Base-by-base conservation (phyloP, 37 sponge, comb jelly and placozoan genomes). In the Cladorhizidae sp. region DNA sequence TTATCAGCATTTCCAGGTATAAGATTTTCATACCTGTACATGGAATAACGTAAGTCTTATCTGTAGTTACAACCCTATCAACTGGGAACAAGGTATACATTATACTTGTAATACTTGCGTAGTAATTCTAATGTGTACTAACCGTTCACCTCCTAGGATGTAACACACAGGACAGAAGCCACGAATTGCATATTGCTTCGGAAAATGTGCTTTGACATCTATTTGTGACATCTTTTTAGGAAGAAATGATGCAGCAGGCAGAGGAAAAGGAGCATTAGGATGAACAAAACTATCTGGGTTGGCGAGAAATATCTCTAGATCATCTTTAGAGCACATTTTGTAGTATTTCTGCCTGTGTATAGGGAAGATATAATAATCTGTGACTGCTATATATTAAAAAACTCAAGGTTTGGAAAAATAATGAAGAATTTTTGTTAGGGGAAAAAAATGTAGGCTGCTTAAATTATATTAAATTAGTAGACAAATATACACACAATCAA, bases 141-240 rank as follows among this genome's bases (percentile, higher is more conserved):
- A 97, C 97, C 87, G 74, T 40, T 82, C 79, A 57, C 84, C 76
- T 41, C 98, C 96, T 64, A 90, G 87, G 25, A 85, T 64, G 55
- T 98, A 98, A 11, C 94, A 91, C 0, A 98, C 98, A 36, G 98
- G 94, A 80, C 98, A 98, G 62, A 88, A 95, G 2, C 98, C 94
- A 28, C 88, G 77, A 26, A 95, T 58, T 58, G 93, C 91, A 79
- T 89, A 73, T 69, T 89, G 80, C 57, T 86, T 90, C 21, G 96
- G 98, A 80, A 98, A 98, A 76, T 87, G 69, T n/a, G 82, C 67
- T 57, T 93, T 91, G 1, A 95, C 89, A 49, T 97, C 97, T 23
- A 54, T 85, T 31, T 75, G 61, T 39, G 94, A 81, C 2, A 71
- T 85, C 12, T 72, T 74, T 35, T 52, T 52, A 14, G 96, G 96